Evolutionary conservation across 2,797 vertebrate species (phyloP), one percentile per base, ranked within the genome.

Genomic region (Distichodus sexfasciatus): DNA sequence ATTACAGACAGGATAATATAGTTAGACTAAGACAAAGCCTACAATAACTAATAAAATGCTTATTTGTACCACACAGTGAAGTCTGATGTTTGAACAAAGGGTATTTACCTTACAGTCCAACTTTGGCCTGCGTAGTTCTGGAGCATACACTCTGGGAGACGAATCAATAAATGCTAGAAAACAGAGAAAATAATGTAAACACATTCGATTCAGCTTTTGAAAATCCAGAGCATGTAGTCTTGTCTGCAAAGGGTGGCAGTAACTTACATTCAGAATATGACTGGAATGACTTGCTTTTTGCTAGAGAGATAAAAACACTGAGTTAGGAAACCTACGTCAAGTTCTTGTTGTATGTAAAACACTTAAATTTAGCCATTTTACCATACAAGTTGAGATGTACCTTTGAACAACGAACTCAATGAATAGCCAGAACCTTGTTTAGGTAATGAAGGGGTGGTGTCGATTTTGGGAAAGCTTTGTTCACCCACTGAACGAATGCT

Each of bases 341-440:
- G 19, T n/a, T n/a, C n/a, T n/a, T n/a, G n/a, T n/a, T n/a, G n/a
- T n/a, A n/a, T n/a, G n/a, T n/a, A n/a, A n/a, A n/a, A n/a, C 17
- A 3, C n/a, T 2, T 17, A 2, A 29, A 62, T 1, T 33, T 28
- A 15, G 17, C 28, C 4, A 7, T 10, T 15, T 1, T 3, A 50
- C 2, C 15, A 26, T 3, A 33, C 14, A 1, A 44, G 1, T 14
- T 23, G 4, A 31, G 12, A 1, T 14, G 43, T 57, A 98, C 97
- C 97, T 96, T 90, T 98, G 76, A 99, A 98, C 29, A 99, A 85
- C 35, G 87, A 93, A 80, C 95, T 97, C 23, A 99, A 79, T 2
- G 94, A 96, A 74, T 96, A 94, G 5, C 91, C 86, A 1, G 96
- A 96, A 23, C 83, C 65, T 43, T 91, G 94, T 73, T 90, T 96